Evolutionary conservation across 2,888 invertebrate genomes (phyloP).

Genomic region (Thysanoteuthis rhombus): DNA sequence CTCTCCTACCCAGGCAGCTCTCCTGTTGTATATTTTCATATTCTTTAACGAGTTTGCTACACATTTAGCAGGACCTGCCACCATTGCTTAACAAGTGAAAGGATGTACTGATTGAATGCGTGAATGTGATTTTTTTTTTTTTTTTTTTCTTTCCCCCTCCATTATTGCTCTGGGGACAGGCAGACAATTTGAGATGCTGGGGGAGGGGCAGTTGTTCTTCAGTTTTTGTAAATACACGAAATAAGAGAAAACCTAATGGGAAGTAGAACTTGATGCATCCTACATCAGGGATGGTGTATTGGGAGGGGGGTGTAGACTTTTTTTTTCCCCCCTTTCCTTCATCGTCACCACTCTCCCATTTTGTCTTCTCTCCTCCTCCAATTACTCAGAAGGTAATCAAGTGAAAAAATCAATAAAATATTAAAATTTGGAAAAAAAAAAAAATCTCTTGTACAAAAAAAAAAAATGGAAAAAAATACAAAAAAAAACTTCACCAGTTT

Average conservation of each 20-base stretch:
- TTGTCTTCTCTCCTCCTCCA: too few species aligned
- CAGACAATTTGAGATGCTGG: background rate
- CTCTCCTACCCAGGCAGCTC: background rate
- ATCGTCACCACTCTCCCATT: background rate
- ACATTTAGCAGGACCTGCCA: background rate
- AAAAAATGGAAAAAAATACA: background rate
- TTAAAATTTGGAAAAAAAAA: background rate
- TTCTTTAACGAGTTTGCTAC: background rate
- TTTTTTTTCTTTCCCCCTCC: background rate
- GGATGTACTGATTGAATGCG: background rate
- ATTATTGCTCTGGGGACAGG: background rate
- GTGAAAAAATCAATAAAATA: background rate
- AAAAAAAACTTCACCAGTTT: background rate
- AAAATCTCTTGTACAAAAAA: background rate
- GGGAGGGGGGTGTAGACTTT: background rate
- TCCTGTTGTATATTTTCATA: constrained; percentile 13
- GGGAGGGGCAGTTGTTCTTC: too few species aligned
- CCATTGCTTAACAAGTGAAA: background rate
- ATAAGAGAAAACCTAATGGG: background rate
- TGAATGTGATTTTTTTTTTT: background rate
- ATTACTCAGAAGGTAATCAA: too few species aligned
- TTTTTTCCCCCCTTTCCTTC: background rate
- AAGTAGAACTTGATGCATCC: background rate
- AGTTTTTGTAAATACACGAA: background rate
- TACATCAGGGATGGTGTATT: background rate